A percentile compares a stretch with the other conserved stretches of the same genome.
These are phyloP conservation scores for Piprites chloris DNA, from an alignment of 2,113 vertebrate genomes.

Conservation along the genomic window DNA sequence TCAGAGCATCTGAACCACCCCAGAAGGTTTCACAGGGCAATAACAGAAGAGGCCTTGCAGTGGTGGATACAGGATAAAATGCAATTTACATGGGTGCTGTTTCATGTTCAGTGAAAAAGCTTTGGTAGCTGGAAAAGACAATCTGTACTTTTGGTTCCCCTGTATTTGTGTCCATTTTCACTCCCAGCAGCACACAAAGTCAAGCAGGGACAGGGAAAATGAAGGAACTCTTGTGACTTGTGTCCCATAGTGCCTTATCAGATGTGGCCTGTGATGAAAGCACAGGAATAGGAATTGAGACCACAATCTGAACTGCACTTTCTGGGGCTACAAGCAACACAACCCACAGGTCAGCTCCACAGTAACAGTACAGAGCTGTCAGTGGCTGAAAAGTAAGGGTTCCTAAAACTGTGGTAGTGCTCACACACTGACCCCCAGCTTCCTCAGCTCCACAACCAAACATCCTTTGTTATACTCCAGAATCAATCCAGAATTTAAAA, in stretches of 20 bases:
- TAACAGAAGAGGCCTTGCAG: not conserved
- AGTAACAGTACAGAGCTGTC: not conserved
- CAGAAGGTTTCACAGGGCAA: not conserved
- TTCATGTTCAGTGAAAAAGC: not conserved
- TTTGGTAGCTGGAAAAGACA: not conserved
- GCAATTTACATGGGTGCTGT: rapidly evolving
- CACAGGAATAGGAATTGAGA: not conserved
- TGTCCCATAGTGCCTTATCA: not conserved
- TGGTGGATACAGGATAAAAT: not conserved
- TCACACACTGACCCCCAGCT: not conserved
- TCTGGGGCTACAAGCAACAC: not conserved
- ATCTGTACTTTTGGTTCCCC: not conserved
- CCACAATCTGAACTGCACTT: not conserved
- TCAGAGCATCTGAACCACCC: not conserved
- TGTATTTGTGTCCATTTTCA: not conserved
- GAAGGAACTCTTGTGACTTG: rapidly evolving
- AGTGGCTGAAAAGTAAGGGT: not conserved
- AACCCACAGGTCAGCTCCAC: not conserved
- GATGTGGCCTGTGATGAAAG: not conserved
- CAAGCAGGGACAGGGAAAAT: not conserved
- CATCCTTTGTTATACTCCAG: not conserved
- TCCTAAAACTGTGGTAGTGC: not conserved
- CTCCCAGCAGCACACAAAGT: not conserved
- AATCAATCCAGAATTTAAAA: not conserved
- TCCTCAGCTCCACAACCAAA: not conserved